Evolutionary conservation across 2,888 invertebrate species (phyloP).

Genomic region (Ptychoptera albimana): DNA sequence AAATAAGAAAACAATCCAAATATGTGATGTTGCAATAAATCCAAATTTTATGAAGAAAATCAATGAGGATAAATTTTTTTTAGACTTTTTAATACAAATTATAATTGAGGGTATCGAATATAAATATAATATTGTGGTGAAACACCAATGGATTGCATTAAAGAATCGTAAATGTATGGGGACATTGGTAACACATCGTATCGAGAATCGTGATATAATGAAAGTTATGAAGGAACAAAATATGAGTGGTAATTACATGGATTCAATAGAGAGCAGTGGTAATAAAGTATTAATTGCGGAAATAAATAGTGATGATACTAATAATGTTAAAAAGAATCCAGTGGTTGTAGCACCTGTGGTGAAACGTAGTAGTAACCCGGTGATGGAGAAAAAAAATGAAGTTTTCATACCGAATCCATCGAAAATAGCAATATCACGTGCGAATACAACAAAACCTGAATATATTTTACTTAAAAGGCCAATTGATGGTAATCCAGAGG

Average conservation of each 20-base stretch:
- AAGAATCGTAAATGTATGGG: conserved; percentile 62
- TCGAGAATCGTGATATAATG: conserved; percentile 51
- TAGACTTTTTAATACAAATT: conserved; percentile 63
- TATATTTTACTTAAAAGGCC: conserved; percentile 43
- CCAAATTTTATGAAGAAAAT: conserved; percentile 62
- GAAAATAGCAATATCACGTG: conserved; percentile 17
- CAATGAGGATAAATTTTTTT: conserved; percentile 49
- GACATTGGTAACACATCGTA: conserved; percentile 53
- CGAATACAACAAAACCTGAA: conserved; percentile 31
- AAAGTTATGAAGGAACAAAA: conserved; percentile 20
- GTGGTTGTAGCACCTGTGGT: conserved; percentile 8
- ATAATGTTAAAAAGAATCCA: conserved; percentile 14
- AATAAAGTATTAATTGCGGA: conserved; percentile 40
- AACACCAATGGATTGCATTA: conserved; percentile 47
- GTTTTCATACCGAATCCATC: conserved; percentile 9
- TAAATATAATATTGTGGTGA: conserved; percentile 58
- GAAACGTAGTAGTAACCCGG: not conserved
- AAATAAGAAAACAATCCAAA: conserved; percentile 51
- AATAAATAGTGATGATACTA: conserved; percentile 24
- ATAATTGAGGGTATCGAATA: conserved; percentile 63
- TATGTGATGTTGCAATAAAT: conserved; percentile 73
- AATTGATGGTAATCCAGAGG: conserved; percentile 20
- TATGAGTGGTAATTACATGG: conserved; percentile 4
- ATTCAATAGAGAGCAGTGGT: not conserved
- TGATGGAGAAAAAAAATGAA: conserved; percentile 4